phyloP scores from a whole-genome alignment of 2,113 vertebrate species.

The Suncus etruscus region DNA sequence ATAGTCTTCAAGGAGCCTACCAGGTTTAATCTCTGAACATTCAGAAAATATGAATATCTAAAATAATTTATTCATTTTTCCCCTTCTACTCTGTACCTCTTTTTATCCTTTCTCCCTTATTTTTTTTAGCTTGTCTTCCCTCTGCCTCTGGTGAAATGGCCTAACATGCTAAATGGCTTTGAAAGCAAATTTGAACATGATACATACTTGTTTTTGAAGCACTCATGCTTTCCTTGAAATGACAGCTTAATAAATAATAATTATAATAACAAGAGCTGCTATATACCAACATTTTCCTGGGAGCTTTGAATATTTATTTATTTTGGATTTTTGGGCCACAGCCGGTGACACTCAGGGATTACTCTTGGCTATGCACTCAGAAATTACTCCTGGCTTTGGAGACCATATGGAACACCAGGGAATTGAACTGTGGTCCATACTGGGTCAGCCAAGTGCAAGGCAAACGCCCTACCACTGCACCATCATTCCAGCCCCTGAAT shows the following conservation, averaged over 20 bases:
- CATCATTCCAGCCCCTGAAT: not conserved
- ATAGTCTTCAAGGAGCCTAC: not conserved
- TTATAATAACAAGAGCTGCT: conserved; percentile 12
- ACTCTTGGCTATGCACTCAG: too few relatives aligned
- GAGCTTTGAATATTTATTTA: not conserved
- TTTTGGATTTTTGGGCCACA: too few relatives aligned
- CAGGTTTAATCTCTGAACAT: not conserved
- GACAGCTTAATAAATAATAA: conserved; percentile 39
- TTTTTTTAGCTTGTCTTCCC: conserved; percentile 56
- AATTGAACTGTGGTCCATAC: too few relatives aligned
- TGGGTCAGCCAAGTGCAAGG: too few relatives aligned
- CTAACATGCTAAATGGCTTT: not conserved
- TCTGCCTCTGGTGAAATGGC: conserved; percentile 58
- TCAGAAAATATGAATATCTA: not conserved
- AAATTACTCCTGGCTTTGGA: too few relatives aligned
- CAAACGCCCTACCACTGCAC: too few relatives aligned
- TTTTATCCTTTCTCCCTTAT: not conserved
- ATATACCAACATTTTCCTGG: not conserved
- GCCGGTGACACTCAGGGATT: too few relatives aligned
- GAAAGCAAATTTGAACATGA: conserved; percentile 32
- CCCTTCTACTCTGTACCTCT: not conserved
- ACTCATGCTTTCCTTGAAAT: conserved; percentile 28
- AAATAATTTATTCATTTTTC: not conserved
- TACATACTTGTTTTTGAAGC: conserved; percentile 29
- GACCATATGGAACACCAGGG: too few relatives aligned